A percentile compares a stretch with the other conserved stretches of the same genome.
phyloP scores from a whole-genome alignment of 2,888 invertebrate genomes.

The Dicyrtomina minuta region DNA sequence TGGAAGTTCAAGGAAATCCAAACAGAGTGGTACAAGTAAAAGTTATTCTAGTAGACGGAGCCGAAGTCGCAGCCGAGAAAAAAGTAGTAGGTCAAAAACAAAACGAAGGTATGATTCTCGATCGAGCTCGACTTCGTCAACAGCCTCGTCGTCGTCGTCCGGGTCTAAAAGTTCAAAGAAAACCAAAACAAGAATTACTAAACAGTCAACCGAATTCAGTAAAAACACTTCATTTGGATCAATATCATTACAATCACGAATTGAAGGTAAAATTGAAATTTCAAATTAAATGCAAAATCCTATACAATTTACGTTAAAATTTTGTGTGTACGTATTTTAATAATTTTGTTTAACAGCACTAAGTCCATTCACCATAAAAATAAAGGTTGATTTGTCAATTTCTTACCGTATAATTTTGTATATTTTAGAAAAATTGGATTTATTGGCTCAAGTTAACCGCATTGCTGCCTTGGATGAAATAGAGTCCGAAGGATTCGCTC shows the following conservation, averaged over 20 bases:
- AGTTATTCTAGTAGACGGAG: conserved; percentile 36
- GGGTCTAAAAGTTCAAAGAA: conserved; percentile 34
- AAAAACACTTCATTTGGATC: conserved; percentile 8
- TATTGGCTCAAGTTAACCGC: conserved; percentile 45
- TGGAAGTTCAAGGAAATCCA: conserved; percentile 25
- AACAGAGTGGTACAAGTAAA: not conserved
- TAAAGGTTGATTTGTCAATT: no score
- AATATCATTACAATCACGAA: conserved; percentile 42
- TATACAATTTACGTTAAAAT: no score
- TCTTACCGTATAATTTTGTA: no score
- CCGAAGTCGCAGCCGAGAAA: conserved; percentile 34
- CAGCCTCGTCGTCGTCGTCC: conserved; percentile 28
- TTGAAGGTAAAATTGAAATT: conserved; percentile 46
- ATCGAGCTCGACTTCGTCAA: conserved; percentile 30
- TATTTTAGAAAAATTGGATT: conserved; percentile 50
- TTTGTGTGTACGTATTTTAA: not conserved
- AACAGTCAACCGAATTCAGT: not conserved
- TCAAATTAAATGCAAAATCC: not conserved
- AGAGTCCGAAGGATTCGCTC: conserved; percentile 49
- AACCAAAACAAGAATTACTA: conserved; percentile 23
- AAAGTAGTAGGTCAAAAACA: conserved; percentile 27
- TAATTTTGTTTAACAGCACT: no score
- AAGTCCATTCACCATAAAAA: no score
- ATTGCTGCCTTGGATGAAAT: conserved; percentile 49
- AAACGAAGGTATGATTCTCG: conserved; percentile 19